Evolutionary conservation across 2,888 invertebrate genomes (phyloP).

Genomic region (Heliconius sara): DNA sequence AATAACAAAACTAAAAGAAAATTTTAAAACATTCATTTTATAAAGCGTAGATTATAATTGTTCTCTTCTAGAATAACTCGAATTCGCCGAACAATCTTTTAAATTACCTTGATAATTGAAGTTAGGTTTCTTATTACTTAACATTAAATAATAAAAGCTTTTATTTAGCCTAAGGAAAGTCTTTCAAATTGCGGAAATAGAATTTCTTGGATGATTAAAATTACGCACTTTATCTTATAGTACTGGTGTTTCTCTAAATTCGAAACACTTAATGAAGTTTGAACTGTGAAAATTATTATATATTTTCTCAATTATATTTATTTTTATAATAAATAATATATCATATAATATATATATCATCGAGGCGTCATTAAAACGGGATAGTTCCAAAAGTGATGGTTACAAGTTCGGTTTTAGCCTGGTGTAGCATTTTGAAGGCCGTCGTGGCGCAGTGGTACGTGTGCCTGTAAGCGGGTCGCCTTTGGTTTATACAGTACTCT

Average conservation of each 20-base stretch:
- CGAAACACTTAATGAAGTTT: neutral
- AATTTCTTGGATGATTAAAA: constrained; percentile 32
- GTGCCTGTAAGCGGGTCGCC: too few species aligned
- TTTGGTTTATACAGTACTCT: too few species aligned
- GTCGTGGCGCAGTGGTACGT: too few species aligned
- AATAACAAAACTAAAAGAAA: neutral
- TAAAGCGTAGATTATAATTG: constrained; percentile 7
- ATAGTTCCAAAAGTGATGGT: too few species aligned
- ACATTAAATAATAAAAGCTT: constrained; percentile 27
- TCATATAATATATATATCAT: too few species aligned
- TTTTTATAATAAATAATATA: too few species aligned
- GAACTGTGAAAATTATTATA: too few species aligned
- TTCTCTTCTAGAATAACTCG: constrained; percentile 5
- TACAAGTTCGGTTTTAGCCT: too few species aligned
- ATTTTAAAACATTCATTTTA: neutral
- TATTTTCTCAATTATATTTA: too few species aligned
- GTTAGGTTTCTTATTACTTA: constrained; percentile 26
- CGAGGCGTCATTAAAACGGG: too few species aligned
- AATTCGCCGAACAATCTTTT: constrained; percentile 9
- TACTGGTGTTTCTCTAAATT: constrained; percentile 6
- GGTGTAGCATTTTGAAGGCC: too few species aligned
- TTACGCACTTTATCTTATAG: constrained; percentile 20
- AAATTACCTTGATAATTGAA: constrained; percentile 19
- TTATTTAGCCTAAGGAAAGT: constrained; percentile 21
- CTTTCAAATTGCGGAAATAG: constrained; percentile 32